Base-by-base conservation (phyloP, 2,888 invertebrate species). In the Tetanocera ferruginea region DNA sequence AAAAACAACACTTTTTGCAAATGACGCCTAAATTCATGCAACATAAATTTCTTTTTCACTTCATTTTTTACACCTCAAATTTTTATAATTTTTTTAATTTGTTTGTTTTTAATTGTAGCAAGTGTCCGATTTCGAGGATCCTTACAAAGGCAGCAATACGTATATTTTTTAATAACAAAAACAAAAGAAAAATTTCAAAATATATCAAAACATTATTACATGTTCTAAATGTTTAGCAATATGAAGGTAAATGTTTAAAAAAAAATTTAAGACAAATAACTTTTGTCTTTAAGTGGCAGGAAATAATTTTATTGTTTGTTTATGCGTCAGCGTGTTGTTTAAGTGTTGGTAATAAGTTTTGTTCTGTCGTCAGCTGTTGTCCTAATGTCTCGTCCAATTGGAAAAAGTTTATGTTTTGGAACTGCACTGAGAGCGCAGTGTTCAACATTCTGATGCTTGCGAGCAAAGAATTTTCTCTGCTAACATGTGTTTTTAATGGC, bases 141-240 rank as follows among this genome's bases (percentile, higher is more conserved):
- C 89, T 85, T 91, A 92, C 91, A 93, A 89, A 86, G 87, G 92
- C 94, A 95, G 95, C 92, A 94, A 95, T 94, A 95, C 95, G 89
- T 95, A 95, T 93, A 95, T 95, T 93, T 95, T 92, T 92, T 95
- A 94, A 93, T 86, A 72, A n/a, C 19, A 66, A 66, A 75, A 55
- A 78, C 55, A 62, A 77, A 70, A 43, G 11, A 11, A 43, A 6
- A 6, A 43, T 2, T 11, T n/a, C n/a, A 43, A 43, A 43, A 43
- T 14, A 11, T 43, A 43, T 11, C 31, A 5, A 43, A 43, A 43
- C 11, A 11, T 11, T 43, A 14, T 43, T 14, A 43, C 43, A 11
- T 6, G 43, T 43, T 43, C 11, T 43, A 43, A 43, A 43, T 43
- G 43, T 43, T 43, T 76, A 80, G 73, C 70, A 79, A 75, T 31